A percentile compares a stretch with the other conserved stretches of the same genome.
Conservation (phyloP, 2,888 invertebrate genomes). For the Ctenicera cuprea region DNA sequence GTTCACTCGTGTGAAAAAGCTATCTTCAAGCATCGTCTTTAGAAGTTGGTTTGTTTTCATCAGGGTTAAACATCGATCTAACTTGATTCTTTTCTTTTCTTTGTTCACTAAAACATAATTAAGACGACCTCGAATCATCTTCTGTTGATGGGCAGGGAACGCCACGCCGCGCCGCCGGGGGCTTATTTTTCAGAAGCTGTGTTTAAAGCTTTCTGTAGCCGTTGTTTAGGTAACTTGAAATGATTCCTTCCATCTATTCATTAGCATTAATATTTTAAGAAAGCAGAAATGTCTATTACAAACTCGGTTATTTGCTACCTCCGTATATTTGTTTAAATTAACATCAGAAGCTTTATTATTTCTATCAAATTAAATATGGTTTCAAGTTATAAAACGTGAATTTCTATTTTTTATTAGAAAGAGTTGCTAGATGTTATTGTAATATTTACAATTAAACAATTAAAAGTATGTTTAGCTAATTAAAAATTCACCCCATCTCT, state of each 20-base stretch:
- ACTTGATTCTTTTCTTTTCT: slow-evolving; percentile 30
- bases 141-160: background rate
- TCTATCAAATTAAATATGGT: too few species aligned
- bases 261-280: slow-evolving; percentile 13
- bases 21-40: slow-evolving; percentile 11
- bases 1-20: slow-evolving; percentile 15
- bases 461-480: slow-evolving; percentile 2
- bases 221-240: slow-evolving; percentile 22
- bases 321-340: background rate
- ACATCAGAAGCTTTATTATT: too few species aligned
- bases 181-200: slow-evolving; percentile 8
- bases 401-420: too few species aligned
- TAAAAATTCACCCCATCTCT: background rate
- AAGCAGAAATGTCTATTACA: background rate
- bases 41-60: slow-evolving; percentile 29
- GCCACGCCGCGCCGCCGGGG: too few species aligned
- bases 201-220: background rate
- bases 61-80: slow-evolving; percentile 36
- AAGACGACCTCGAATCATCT: slow-evolving; percentile 20
- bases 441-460: too few species aligned
- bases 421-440: too few species aligned
- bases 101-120: slow-evolving; percentile 32
- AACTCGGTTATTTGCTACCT: background rate
- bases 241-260: background rate
- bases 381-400: too few species aligned